These are phyloP conservation scores for Drosophila paranaensis DNA, from an alignment of 2,888 invertebrate genomes.

Conservation along the genomic window DNA sequence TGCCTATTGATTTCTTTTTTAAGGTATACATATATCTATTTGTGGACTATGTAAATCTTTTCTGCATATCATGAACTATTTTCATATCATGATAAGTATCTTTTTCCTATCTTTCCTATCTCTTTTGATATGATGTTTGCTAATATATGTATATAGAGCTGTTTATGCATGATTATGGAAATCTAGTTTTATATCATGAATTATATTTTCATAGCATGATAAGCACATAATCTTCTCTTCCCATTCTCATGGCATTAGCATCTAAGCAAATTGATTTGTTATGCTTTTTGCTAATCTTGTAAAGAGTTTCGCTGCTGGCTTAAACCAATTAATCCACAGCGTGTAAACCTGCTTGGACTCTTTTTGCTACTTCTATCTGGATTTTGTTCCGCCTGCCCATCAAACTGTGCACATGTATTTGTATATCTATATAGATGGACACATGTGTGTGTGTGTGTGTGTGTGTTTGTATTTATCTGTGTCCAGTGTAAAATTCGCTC, in stretches of 20 bases:
- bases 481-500: conserved; percentile 71
- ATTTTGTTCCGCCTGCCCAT: conserved; percentile 62
- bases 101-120: too few relatives aligned
- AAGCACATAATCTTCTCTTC: background rate
- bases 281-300: conserved; percentile 5
- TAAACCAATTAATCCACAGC: conserved; percentile 10
- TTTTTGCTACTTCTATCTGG: conserved; percentile 32
- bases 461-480: conserved; percentile 4
- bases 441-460: background rate
- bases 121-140: background rate
- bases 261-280: background rate
- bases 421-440: conserved; percentile 5
- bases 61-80: too few relatives aligned
- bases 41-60: too few relatives aligned
- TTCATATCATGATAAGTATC: too few relatives aligned
- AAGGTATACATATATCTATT: too few relatives aligned
- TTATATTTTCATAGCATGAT: background rate
- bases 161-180: background rate
- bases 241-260: background rate
- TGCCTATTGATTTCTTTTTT: too few relatives aligned
- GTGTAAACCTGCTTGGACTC: conserved; percentile 40
- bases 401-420: conserved; percentile 26
- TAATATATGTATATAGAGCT: background rate
- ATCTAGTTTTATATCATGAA: background rate
- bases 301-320: background rate